These are phyloP conservation scores for Lymantria monacha DNA, from an alignment of 2,888 invertebrate species.

Conservation along the genomic window DNA sequence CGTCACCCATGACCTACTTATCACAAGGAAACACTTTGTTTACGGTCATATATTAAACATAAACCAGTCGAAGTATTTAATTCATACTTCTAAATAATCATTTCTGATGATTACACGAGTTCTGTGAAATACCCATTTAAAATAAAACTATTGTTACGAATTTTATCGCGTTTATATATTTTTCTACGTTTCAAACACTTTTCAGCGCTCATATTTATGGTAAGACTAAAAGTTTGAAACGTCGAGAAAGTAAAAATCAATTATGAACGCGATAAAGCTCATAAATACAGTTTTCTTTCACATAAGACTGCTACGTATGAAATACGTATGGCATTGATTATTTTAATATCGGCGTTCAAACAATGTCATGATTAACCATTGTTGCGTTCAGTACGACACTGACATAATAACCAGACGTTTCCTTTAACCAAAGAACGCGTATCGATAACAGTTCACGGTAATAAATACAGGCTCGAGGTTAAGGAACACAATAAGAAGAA, in stretches of 20 bases:
- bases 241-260: too few relatives aligned
- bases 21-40: neutral
- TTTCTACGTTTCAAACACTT: too few relatives aligned
- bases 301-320: neutral
- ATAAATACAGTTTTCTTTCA: too few relatives aligned
- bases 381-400: slow-evolving; percentile 5
- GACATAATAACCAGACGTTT: slow-evolving; percentile 16
- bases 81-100: too few relatives aligned
- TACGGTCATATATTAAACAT: neutral
- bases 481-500: slow-evolving; percentile 14
- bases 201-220: too few relatives aligned
- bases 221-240: too few relatives aligned
- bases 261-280: too few relatives aligned
- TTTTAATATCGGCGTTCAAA: slow-evolving; percentile 1
- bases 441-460: slow-evolving; percentile 4
- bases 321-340: neutral
- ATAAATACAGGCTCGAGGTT: slow-evolving; percentile 17
- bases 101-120: too few relatives aligned
- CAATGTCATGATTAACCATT: slow-evolving; percentile 15
- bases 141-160: too few relatives aligned
- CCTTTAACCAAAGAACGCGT: neutral
- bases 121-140: too few relatives aligned
- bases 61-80: neutral
- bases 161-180: too few relatives aligned
- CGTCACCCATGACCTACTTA: neutral